Conservation (phyloP, 2,113 vertebrate genomes). For the Phrynosoma blainvillii region DNA sequence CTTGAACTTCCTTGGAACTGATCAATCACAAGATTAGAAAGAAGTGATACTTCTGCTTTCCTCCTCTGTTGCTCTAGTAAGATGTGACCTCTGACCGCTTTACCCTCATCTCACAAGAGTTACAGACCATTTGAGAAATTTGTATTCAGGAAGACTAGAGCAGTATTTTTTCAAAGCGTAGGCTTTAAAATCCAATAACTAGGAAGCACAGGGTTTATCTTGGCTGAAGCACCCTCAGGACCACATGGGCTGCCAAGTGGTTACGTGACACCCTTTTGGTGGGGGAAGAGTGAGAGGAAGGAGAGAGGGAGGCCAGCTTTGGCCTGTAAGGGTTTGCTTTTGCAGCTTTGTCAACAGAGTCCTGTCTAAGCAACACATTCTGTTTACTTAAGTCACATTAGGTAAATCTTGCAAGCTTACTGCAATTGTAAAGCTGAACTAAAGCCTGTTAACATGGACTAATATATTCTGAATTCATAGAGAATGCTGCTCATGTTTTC, state of each 20-base stretch:
- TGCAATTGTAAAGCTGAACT: conserved; percentile 18
- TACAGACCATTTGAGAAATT: background rate
- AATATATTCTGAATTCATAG: background rate
- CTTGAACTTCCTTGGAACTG: conserved; percentile 11
- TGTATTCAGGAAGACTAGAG: background rate
- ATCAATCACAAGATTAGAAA: conserved; percentile 2
- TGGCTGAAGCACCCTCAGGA: background rate
- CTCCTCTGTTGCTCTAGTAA: background rate
- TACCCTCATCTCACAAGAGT: background rate
- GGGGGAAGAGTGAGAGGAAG: background rate
- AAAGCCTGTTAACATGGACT: background rate
- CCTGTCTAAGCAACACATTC: conserved; percentile 21
- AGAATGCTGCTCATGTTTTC: background rate
- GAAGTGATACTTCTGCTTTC: conserved; percentile 25
- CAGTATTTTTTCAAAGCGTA: background rate
- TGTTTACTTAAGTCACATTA: conserved; percentile 21
- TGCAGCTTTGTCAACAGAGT: conserved; percentile 19
- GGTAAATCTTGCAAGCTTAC: conserved; percentile 24
- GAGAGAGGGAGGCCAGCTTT: background rate
- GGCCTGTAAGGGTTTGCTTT: background rate
- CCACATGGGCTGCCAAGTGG: background rate
- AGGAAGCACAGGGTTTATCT: background rate
- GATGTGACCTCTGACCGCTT: background rate
- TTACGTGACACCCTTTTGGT: background rate
- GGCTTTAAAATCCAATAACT: background rate